Base-by-base conservation (phyloP, 2,113 vertebrate genomes). In the Rhipidura dahli region DNA sequence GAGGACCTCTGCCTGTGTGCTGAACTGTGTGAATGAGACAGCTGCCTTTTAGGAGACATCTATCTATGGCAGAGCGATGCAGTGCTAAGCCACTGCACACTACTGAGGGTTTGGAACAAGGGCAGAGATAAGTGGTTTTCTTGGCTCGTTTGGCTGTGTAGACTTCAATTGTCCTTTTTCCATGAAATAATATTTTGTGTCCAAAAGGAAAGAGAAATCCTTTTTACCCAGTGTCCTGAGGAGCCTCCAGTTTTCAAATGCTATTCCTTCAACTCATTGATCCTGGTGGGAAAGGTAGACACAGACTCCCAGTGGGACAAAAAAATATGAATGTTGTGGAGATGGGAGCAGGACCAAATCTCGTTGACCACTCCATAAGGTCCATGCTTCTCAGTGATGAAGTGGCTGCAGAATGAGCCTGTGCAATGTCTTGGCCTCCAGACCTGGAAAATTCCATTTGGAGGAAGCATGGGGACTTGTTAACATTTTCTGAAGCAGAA, bases 1-100 rank as follows among this genome's bases (percentile, higher is more conserved):
- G 53, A 72, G 40, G 21, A 76, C 23, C 53, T 69, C n/a, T 87
- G 21, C 35, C 24, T 35, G 44, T 54, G 35, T 1, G 0, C 59
- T 76, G 76, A 89, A 53, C 76, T 68, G 71, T 69, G 76, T 60
- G 54, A 47, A 42, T 51, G 13, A 81, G 59, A 28, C 37, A 44
- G 37, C 63, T 77, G 69, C 31, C 31, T 77, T 68, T 42, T 39
- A 37, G 72, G 33, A 65, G 23, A 23, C 0, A 0, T 40, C 0
- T 42, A 11, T 30, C 40, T 50, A 3, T 78, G 60, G 50, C 44
- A 65, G 71, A 65, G 20, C 42, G 45, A 15, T 2, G 2, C 39
- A n/a, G 1, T 65, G 59, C 39, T 42, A 35, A 83, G 23, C 20
- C 33, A 11, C 21, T 56, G 0, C 19, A 28, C 4, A 7, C 30